phyloP scores from a whole-genome alignment of 2,888 invertebrate species.

The Dryobotodes eremita region DNA sequence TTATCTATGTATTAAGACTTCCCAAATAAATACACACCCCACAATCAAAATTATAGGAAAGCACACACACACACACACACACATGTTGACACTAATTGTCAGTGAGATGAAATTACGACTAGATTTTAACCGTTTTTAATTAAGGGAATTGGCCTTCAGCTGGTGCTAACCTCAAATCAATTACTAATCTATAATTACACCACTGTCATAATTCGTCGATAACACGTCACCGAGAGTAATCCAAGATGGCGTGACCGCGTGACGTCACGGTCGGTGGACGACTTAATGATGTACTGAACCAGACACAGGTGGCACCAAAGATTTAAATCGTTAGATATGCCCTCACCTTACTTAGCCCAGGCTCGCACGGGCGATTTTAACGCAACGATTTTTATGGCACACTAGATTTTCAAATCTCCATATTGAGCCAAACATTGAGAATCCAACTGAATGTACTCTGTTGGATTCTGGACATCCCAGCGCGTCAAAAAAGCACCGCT shows the following conservation, averaged over 20 bases:
- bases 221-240: constrained; percentile 14
- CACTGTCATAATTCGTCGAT: neutral
- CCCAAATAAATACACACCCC: neutral
- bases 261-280: constrained; percentile 10
- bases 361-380: neutral
- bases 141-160: neutral
- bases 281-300: constrained; percentile 21
- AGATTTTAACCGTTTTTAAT: neutral
- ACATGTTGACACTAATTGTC: neutral
- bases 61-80: neutral
- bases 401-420: neutral
- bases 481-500: too few species aligned
- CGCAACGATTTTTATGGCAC: neutral
- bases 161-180: neutral
- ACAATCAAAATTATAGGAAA: neutral
- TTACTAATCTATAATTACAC: constrained; percentile 2
- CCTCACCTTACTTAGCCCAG: neutral
- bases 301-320: constrained; percentile 21
- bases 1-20: neutral
- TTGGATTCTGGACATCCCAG: too few species aligned
- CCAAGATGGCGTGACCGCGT: constrained; percentile 40
- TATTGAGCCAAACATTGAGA: neutral
- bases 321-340: neutral
- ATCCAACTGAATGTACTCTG: neutral
- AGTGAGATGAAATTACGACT: neutral